Conservation (phyloP, 2,888 invertebrate genomes). For the Hirtodrosophila trivittata region DNA sequence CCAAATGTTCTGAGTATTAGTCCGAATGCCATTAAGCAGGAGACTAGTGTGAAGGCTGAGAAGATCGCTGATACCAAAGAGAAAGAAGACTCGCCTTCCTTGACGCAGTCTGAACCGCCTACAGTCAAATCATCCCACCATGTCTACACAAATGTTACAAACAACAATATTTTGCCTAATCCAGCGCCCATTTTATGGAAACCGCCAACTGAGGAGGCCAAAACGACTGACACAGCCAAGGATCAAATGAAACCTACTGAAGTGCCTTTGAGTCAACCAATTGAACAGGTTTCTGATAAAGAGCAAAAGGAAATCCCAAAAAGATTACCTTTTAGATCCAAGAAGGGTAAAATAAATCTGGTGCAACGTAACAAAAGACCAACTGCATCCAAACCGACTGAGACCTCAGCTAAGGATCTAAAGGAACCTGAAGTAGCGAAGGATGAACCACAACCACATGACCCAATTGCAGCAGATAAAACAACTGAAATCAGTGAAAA, state of each 20-base stretch:
- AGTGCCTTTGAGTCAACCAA: background rate
- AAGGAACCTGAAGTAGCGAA: background rate
- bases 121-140: background rate
- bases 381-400: constrained; percentile 13
- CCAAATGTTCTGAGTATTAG: constrained; percentile 64
- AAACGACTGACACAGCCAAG: background rate
- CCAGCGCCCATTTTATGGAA: constrained; percentile 14
- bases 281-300: background rate
- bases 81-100: background rate
- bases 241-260: background rate
- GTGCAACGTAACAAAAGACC: constrained; percentile 70
- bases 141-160: constrained; percentile 1
- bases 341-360: constrained; percentile 76
- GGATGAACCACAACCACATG: background rate
- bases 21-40: constrained; percentile 58
- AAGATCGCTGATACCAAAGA: background rate
- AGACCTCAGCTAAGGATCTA: background rate
- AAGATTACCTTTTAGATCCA: constrained; percentile 46
- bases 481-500: background rate
- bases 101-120: background rate
- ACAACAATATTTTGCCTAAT: background rate
- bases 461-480: background rate
- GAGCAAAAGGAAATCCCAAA: constrained; percentile 2
- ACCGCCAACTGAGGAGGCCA: background rate
- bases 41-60: constrained; percentile 14